Evolutionary conservation across 2,888 invertebrate genomes (phyloP), one percentile per base, ranked within the genome.

Genomic region (Gortyna flavago): DNA sequence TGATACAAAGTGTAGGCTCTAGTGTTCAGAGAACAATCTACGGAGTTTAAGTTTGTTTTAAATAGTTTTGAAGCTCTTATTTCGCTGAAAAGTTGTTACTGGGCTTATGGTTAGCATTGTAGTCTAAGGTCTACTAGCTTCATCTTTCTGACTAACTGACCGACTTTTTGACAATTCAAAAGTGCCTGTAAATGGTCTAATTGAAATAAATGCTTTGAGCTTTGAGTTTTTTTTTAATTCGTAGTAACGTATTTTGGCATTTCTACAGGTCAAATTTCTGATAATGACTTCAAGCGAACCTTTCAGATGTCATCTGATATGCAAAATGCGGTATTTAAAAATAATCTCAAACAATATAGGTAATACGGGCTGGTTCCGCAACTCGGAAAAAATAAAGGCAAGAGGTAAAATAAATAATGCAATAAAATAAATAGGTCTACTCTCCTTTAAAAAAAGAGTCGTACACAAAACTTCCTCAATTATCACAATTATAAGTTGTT

Each of bases 1-100:
- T 16, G 72, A 72, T 64, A 80, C 77, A 78, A 84, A 85, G 72
- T 59, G 54, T 74, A 69, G 18, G 8, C 51, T 61, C 29, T 41
- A 72, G 51, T 81, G 48, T 62, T 74, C 57, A 35, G 21, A 44
- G n/a, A 67, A 66, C 44, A 16, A 68, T 64, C 25, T 11, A 61
- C 35, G 8, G 21, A 54, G n/a, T 54, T 64, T 32, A 35, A 18
- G 32, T 62, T 70, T 21, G 4, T 59, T 83, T 38, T 18, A 16
- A n/a, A 61, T 35, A 11, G 25, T 25, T n/a, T 35, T 18, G n/a
- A 48, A 16, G n/a, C 62, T 66, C 3, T 57, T 38, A 25, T 7
- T 57, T n/a, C 6, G 6, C 1, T 41, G 21, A n/a, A 41, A 51
- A 51, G 11, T 54, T 54, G 54, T 54, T 11, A 54, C 25, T 25